Evolutionary conservation across 1,140 invertebrate species (phyloP), one percentile per base, ranked within the genome.

Genomic region (Agrilus planipennis): DNA sequence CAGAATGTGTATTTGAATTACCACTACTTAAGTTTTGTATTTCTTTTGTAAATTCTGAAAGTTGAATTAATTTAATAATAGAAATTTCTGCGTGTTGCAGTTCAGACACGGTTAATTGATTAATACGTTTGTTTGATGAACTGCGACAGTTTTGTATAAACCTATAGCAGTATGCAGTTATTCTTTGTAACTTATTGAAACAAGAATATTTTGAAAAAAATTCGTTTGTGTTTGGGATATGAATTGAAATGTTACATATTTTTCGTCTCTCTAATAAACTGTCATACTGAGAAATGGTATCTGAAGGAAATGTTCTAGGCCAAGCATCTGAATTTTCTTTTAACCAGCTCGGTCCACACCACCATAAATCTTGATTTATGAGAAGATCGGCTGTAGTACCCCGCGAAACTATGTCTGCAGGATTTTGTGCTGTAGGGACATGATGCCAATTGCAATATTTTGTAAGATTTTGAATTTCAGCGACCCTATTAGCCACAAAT

Each of bases 391-490:
- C 45, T 1, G 41, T 19, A 0, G 60, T 15, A 1, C 53, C 53
- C 44, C 53, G 12, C 0, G 49, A 56, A n/a, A 47, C 40, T 7
- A 50, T 17, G 17, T 60, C 58, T 6, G 54, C 52, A 16, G 53
- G 52, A 42, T 60, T 57, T 9, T 54, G 27, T 27, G 41, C 15
- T 7, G 50, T 36, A 1, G 23, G 37, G 3, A 55, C 21, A 20
- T 45, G 41, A 19, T 31, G 16, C 34, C 29, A 39, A 11, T 20
- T 31, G 25, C 35, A 34, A 6, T 18, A 39, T 10, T 6, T 17
- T n/a, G 54, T 58, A 5, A 42, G 32, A 15, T 57, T 47, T 29
- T 55, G 55, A 18, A 59, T 55, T 49, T 54, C 53, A 19, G 41
- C 12, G 4, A 60, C 49, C 14, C 59, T 42, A 41, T 60, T 53